Evolutionary conservation across 2,888 invertebrate species (phyloP).

Genomic region (Caenorhabditis doughertyi): DNA sequence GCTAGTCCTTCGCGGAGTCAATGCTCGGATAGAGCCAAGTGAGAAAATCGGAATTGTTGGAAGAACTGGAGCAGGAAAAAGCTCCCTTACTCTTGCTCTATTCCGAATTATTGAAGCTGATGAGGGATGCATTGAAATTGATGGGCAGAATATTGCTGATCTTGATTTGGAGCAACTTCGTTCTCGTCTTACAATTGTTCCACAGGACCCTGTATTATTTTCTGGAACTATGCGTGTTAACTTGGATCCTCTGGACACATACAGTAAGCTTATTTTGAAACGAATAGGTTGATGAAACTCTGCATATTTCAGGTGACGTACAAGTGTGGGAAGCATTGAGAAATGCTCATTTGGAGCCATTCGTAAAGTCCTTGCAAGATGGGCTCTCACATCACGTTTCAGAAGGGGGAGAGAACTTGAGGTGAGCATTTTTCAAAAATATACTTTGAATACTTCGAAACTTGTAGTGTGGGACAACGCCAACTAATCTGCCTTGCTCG

Average conservation of each 20-base stretch:
- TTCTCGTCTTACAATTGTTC: slow-evolving; percentile 88
- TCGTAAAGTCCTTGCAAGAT: slow-evolving; percentile 87
- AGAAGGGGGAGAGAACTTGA: slow-evolving; percentile 92
- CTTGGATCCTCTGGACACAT: slow-evolving; percentile 90
- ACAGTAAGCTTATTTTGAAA: slow-evolving; percentile 29
- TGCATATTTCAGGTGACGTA: slow-evolving; percentile 87
- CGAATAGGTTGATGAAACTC: too few species aligned
- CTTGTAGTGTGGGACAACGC: slow-evolving; percentile 84
- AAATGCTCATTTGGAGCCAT: slow-evolving; percentile 91
- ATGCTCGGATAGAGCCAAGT: slow-evolving; percentile 89
- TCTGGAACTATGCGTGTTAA: slow-evolving; percentile 93
- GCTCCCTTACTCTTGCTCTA: slow-evolving; percentile 91
- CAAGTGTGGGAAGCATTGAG: slow-evolving; percentile 93
- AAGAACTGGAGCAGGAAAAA: slow-evolving; percentile 87
- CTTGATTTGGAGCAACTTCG: slow-evolving; percentile 85
- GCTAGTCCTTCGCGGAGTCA: slow-evolving; percentile 90
- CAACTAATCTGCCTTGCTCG: slow-evolving; percentile 84
- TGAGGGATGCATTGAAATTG: slow-evolving; percentile 89
- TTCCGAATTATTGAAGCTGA: slow-evolving; percentile 92
- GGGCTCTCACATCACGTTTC: slow-evolving; percentile 90
- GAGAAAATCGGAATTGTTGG: slow-evolving; percentile 87
- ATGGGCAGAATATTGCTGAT: slow-evolving; percentile 85
- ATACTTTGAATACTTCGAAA: slow-evolving; percentile 66
- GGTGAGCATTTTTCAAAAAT: slow-evolving; percentile 83
- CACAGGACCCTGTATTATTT: slow-evolving; percentile 94